These are phyloP conservation scores for Stomatorhinus ivindoensis DNA, from an alignment of 2,113 vertebrate species.

Conservation along the genomic window DNA sequence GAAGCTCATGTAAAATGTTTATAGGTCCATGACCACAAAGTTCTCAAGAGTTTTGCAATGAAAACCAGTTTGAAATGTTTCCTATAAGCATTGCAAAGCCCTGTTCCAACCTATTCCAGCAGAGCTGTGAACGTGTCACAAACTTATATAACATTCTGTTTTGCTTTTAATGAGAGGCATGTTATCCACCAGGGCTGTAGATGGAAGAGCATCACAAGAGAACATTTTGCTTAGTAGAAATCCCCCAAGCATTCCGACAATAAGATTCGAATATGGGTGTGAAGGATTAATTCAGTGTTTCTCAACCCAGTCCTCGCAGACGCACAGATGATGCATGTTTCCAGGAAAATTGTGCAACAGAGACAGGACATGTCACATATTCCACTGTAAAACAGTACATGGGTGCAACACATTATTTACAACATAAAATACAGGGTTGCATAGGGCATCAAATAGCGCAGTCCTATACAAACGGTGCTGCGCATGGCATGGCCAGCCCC, in stretches of 20 bases:
- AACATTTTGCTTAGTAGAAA: not conserved
- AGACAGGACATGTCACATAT: too few species aligned
- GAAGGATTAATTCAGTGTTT: not conserved
- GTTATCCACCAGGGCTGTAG: not conserved
- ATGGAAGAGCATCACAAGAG: not conserved
- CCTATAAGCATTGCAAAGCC: too few species aligned
- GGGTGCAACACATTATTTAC: too few species aligned
- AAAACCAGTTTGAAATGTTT: too few species aligned
- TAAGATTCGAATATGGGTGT: not conserved
- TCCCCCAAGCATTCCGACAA: not conserved
- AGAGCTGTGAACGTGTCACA: not conserved
- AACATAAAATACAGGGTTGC: not conserved
- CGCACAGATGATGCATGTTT: not conserved
- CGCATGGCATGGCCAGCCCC: not conserved
- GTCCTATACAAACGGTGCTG: not conserved
- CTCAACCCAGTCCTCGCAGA: too few species aligned
- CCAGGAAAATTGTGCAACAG: not conserved
- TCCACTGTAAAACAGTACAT: too few species aligned
- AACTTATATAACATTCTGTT: not conserved
- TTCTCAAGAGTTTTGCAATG: too few species aligned
- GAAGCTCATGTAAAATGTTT: too few species aligned
- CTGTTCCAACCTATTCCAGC: not conserved
- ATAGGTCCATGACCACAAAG: too few species aligned
- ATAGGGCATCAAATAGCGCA: not conserved
- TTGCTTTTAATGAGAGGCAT: not conserved